Evolutionary conservation across 2,888 invertebrate genomes (phyloP), one percentile per base, ranked within the genome.

Genomic region (Watsonalla binaria): DNA sequence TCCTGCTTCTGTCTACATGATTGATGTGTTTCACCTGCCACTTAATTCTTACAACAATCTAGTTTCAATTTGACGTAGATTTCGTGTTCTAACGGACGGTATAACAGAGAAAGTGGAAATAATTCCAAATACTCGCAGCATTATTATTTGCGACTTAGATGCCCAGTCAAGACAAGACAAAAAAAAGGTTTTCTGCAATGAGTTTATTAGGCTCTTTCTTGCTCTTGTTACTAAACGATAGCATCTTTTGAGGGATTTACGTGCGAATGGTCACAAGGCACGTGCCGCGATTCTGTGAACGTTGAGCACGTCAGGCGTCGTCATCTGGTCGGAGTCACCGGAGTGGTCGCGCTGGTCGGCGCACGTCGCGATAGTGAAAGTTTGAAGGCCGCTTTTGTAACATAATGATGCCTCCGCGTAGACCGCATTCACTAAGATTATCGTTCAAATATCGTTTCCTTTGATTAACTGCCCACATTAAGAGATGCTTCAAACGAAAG

Each of bases 361-460:
- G 62, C 67, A 72, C 70, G 74, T 74, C 70, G 70, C 74, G 77
- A 73, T 72, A 80, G 85, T 84, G 85, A 85, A 84, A 85, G 84
- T n/a, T 69, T 70, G 82, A 80, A 82, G 81, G 83, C 75, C 80
- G 63, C 66, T 67, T 56, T 68, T 63, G 66, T 70, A 69, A 72
- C 68, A 66, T 71, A 70, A 75, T 70, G 66, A 68, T 42, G 42
- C 42, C 42, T 42, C 42, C 6, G 37, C 37, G 24, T 24, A 8
- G 42, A 42, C 42, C 11, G 11, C 11, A 42, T 11, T 42, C 11
- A 11, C 42, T 42, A 11, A 42, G 42, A 42, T 11, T 11, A 42
- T 42, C 5, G 11, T 42, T 42, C 11, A 42, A 11, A 42, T 11
- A 42, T 42, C 11, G 42, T 42, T 42, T 11, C 11, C 11, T 42